Evolutionary conservation across 2,113 vertebrate genomes (phyloP).

Genomic region (Thryonomys swinderianus): DNA sequence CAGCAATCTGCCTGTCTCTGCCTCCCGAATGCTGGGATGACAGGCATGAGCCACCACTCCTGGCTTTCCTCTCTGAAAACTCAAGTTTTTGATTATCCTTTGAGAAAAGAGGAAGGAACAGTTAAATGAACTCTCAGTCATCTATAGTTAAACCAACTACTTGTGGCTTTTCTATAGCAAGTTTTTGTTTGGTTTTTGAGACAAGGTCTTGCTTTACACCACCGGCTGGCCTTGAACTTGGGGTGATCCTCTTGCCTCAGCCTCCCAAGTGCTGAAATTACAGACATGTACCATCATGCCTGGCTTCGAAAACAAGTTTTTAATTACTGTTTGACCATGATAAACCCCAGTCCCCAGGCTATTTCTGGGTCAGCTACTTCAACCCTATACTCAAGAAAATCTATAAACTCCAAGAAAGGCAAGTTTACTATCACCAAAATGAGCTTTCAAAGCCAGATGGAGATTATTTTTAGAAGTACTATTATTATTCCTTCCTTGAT

Average conservation of each 20-base stretch:
- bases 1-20: too few species aligned
- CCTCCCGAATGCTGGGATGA: too few species aligned
- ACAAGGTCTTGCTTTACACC: neutral
- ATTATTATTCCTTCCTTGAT: conserved; percentile 61
- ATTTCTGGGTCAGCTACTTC: conserved; percentile 57
- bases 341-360: neutral
- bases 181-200: neutral
- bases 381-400: conserved; percentile 60
- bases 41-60: too few species aligned
- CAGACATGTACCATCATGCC: neutral
- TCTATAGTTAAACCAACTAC: neutral
- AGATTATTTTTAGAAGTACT: conserved; percentile 72
- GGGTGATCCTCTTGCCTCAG: neutral
- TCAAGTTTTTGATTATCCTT: conserved; percentile 48
- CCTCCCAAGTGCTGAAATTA: neutral
- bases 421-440: conserved; percentile 25
- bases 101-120: conserved; percentile 8
- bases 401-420: conserved; percentile 34
- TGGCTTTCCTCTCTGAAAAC: too few species aligned
- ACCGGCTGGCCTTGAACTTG: neutral
- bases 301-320: conserved; percentile 44
- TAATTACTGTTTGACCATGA: conserved; percentile 38
- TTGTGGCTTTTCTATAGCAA: conserved; percentile 37
- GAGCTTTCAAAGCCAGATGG: conserved; percentile 38
- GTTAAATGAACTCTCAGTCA: conserved; percentile 36